Base-by-base conservation (phyloP, 2,888 invertebrate species). In the Chalcosyrphus nemorum region DNA sequence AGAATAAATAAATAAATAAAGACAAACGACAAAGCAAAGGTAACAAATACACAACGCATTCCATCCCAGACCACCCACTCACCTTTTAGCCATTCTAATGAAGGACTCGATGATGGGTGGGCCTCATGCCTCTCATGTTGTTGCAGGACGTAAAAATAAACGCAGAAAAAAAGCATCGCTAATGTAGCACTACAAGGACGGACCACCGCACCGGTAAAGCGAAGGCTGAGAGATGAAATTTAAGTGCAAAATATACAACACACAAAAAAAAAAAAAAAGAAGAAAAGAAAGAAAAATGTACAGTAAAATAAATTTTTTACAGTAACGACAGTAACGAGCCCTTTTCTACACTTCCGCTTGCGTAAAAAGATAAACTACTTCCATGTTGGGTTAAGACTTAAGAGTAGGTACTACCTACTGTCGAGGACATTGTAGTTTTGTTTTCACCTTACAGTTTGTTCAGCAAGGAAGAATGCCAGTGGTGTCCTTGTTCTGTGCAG, bases 91-190 rank as follows among this genome's bases (percentile, higher is more conserved):
- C 13, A 15, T 35, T 32, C 50, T 71, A 71, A 71, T 59, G 59
- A 61, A 59, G 59, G 56, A 70, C 45, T 29, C 11, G n/a, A 15
- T 2, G 41, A 9, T 41, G 24, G 27, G 15, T 27, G 38, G 50
- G 52, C 9, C n/a, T n/a, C n/a, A n/a, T n/a, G 38, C 66, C 41
- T 24, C 66, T 52, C 17, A 27, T 52, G 27, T 41, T 38, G 47
- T 19, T 71, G 13, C 50, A 47, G 71, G 38, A 71, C 59, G 52
- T 59, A 47, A 71, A 47, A 71, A 59, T 24, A 52, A n/a, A n/a
- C n/a, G n/a, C n/a, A n/a, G n/a, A n/a, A n/a, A n/a, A 21, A 47
- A 50, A 59, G n/a, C 43, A 29, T 41, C 24, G 17, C 41, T 9
- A 15, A 57, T 35, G 47, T 35, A 57, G 24, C 27, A 6, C 38